Evolutionary conservation across 2,797 vertebrate species (phyloP), one percentile per base, ranked within the genome.

Genomic region (Pseudopleuronectes americanus): DNA sequence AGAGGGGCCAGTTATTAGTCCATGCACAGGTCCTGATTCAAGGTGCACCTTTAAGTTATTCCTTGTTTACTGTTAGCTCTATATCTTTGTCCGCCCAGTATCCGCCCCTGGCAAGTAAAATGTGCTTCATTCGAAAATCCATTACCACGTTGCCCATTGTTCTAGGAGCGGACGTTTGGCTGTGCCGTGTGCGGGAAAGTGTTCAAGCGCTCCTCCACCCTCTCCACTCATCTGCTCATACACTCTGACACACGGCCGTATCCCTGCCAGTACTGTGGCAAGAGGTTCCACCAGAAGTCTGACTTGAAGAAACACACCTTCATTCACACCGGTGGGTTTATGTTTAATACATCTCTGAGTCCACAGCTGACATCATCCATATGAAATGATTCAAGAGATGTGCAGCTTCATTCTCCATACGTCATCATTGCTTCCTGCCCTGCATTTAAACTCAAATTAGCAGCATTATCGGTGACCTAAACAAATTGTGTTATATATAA

Each of bases 251-350:
- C 85, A 0, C 78, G 92, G 41, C 92, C 94, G 0, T 95, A 94
- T 63, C 79, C 92, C 71, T 95, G 92, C 81, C 92, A 90, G 76
- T 94, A 91, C 89, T 93, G 92, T 3, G 81, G 92, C 64, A 94
- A 94, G 74, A 71, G 86, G 60, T 95, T 93, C 79, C 93, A 96
- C 85, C 95, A 96, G 86, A 95, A 96, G 81, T 95, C 91, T 0
- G 93, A 94, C 87, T 95, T 96, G 95, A 96, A 96, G 89, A 95
- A 96, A 64, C 95, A 96, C 89, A 96, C 95, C 17, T 96, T 95
- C 79, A 94, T 93, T 68, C 91, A 92, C 80, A 91, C 90, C 0
- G 91, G 91, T 93, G 68, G 74, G 87, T 78, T 28, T 13, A 36
- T 31, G 1, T 22, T 0, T 31, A 10, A 6, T 3, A 17, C 58